A percentile compares a stretch with the other conserved stretches of the same genome.
phyloP scores from a whole-genome alignment of 2,888 invertebrate genomes.

The Galerucella pusilla region DNA sequence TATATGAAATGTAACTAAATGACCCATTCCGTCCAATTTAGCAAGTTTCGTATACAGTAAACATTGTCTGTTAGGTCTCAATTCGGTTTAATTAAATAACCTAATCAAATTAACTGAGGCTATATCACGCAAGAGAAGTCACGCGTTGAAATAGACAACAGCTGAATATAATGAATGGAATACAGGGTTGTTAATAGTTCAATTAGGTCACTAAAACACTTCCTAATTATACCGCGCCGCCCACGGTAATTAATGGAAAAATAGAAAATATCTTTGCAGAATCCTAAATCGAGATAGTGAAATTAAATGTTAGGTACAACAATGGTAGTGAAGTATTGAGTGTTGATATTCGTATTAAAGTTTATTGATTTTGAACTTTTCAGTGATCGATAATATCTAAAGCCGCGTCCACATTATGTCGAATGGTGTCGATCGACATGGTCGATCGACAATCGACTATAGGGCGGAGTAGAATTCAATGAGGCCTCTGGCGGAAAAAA shows the following conservation, averaged over 20 bases:
- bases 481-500: no score
- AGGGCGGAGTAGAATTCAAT: no score
- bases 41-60: conserved; percentile 26
- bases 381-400: no score
- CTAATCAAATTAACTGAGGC: conserved; percentile 49
- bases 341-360: no score
- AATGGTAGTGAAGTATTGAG: no score
- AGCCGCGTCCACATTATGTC: no score
- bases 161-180: neutral
- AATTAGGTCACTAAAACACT: conserved; percentile 1
- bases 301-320: no score
- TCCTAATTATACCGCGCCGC: neutral
- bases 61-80: conserved; percentile 40
- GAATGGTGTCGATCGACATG: no score
- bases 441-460: no score
- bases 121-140: conserved; percentile 47
- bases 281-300: neutral
- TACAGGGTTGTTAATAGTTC: conserved; percentile 8
- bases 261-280: neutral
- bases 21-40: conserved; percentile 24
- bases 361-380: no score
- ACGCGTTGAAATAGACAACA: conserved; percentile 39
- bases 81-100: conserved; percentile 52
- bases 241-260: neutral
- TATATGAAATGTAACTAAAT: conserved; percentile 19